Conservation (phyloP, 2,888 invertebrate species). For the Teleiodes luculella region DNA sequence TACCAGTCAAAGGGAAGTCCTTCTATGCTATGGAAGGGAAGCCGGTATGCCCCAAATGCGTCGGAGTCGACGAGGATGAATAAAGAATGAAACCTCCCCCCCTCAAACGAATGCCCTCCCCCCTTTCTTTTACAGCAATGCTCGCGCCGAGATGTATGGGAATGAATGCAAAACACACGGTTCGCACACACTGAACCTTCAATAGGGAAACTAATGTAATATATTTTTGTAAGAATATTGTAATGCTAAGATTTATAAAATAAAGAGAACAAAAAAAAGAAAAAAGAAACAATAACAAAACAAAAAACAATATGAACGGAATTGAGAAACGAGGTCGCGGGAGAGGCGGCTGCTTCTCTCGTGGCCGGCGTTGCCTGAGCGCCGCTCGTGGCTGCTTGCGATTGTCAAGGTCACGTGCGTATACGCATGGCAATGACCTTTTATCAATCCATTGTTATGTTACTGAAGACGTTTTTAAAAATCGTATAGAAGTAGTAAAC, state of each 20-base stretch:
- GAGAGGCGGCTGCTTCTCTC: neutral
- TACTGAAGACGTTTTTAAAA: conserved; percentile 31
- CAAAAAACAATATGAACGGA: conserved; percentile 35
- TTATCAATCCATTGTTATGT: conserved; percentile 50
- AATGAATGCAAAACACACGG: conserved; percentile 44
- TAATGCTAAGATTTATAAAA: conserved; percentile 74
- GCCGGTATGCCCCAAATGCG: conserved; percentile 96
- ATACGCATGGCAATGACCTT: conserved; percentile 66
- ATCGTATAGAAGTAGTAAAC: conserved; percentile 43
- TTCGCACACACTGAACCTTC: conserved; percentile 33
- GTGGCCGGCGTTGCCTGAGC: neutral
- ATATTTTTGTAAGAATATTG: conserved; percentile 76
- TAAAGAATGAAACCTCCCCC: conserved; percentile 54
- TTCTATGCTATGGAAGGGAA: conserved; percentile 98
- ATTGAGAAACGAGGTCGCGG: neutral
- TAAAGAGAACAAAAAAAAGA: conserved; percentile 74
- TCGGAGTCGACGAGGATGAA: conserved; percentile 93
- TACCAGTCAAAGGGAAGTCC: conserved; percentile 94
- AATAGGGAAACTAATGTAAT: conserved; percentile 62
- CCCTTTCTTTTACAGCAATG: conserved; percentile 75
- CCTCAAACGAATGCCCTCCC: conserved; percentile 60
- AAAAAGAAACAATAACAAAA: conserved; percentile 53
- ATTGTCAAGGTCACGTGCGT: conserved; percentile 57
- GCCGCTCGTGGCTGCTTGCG: neutral
- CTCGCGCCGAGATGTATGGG: conserved; percentile 44